These are phyloP conservation scores for Danaus chrysippus DNA, from an alignment of 2,888 invertebrate species.

Conservation along the genomic window DNA sequence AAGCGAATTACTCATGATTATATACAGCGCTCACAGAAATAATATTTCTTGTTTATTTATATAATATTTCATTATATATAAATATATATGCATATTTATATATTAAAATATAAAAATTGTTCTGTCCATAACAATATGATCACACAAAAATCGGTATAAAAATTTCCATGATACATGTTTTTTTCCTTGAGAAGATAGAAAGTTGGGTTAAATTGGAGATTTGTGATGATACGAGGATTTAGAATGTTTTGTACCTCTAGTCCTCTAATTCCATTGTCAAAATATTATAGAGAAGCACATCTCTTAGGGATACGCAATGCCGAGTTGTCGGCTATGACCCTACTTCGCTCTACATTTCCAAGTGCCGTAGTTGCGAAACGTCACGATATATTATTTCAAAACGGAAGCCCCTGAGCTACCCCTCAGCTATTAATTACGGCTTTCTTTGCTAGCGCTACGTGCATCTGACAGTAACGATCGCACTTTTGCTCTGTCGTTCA, in stretches of 20 bases:
- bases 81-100: too few species aligned
- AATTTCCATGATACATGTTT: too few species aligned
- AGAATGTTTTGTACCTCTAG: background rate
- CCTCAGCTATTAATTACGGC: constrained; percentile 66
- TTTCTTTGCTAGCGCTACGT: constrained; percentile 61
- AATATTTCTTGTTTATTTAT: too few species aligned
- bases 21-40: too few species aligned
- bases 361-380: constrained; percentile 48
- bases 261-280: background rate
- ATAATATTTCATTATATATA: too few species aligned
- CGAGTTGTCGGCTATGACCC: constrained; percentile 21
- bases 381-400: constrained; percentile 60
- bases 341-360: constrained; percentile 36
- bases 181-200: too few species aligned
- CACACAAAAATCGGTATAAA: too few species aligned
- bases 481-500: constrained; percentile 62
- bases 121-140: too few species aligned
- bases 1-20: background rate
- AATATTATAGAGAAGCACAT: background rate
- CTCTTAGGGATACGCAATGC: constrained; percentile 4
- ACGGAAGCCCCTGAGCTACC: constrained; percentile 52
- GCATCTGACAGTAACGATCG: constrained; percentile 72
- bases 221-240: background rate
- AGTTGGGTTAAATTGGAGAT: too few species aligned
- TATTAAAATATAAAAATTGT: too few species aligned